Conservation (phyloP, 1,140 invertebrate species). For the Penaeus chinensis region DNA sequence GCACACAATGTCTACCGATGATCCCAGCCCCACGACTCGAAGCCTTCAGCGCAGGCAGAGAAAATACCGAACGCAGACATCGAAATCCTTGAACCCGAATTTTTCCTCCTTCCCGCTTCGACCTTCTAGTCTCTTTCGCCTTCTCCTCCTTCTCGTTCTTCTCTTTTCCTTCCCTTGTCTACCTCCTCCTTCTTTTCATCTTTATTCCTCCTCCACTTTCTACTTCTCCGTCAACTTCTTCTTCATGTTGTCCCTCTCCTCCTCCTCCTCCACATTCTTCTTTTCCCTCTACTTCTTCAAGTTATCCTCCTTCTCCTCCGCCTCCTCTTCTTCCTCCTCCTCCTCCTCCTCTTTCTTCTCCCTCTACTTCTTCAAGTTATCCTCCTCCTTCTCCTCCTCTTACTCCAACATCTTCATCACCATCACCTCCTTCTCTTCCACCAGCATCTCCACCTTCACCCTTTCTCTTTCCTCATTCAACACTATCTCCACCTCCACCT, state of each 20-base stretch:
- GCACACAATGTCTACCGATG: background rate
- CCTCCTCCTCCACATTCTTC: background rate
- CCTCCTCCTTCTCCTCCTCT: constrained; percentile 1
- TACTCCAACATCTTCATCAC: background rate
- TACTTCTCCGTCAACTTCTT: background rate
- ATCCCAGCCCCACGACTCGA: too few species aligned
- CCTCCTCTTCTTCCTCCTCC: background rate
- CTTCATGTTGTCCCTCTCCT: background rate
- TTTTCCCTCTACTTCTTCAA: background rate
- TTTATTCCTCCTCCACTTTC: background rate
- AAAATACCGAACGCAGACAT: too few species aligned
- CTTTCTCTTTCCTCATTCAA: background rate
- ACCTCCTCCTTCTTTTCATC: constrained; percentile 16
- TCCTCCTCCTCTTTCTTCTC: background rate
- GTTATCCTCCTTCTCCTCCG: background rate
- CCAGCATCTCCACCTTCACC: background rate
- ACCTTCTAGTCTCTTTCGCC: background rate
- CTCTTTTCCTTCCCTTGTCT: background rate
- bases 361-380: background rate
- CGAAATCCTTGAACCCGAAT: too few species aligned
- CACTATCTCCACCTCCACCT: too few species aligned
- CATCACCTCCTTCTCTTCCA: background rate
- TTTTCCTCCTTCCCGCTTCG: too few species aligned
- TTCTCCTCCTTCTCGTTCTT: background rate
- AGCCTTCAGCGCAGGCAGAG: too few species aligned